Conservation (phyloP, 2,888 invertebrate species). For the Eumerus sabulonum region DNA sequence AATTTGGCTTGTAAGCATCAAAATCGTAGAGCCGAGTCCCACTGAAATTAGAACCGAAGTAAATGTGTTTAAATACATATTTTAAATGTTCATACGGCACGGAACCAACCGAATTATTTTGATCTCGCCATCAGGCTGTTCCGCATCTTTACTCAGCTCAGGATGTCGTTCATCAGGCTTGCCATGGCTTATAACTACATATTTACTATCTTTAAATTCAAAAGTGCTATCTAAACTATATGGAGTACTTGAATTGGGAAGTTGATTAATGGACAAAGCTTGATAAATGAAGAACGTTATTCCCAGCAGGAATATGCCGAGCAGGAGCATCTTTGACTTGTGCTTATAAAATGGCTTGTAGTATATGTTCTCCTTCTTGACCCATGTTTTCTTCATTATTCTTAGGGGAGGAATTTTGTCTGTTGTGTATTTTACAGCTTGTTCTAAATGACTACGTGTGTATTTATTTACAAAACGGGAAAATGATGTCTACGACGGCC, state of each 20-base stretch:
- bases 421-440: conserved; percentile 4
- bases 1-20: conserved; percentile 79
- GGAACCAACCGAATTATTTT: conserved; percentile 75
- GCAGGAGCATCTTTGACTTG: conserved; percentile 78
- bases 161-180: conserved; percentile 47
- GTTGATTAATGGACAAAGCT: conserved; percentile 78
- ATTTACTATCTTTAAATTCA: conserved; percentile 68
- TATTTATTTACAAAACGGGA: conserved; percentile 56
- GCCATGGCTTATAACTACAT: conserved; percentile 56
- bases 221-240: conserved; percentile 73
- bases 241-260: conserved; percentile 76
- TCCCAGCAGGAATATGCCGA: conserved; percentile 77
- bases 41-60: conserved; percentile 69
- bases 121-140: conserved; percentile 70
- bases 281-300: conserved; percentile 77
- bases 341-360: conserved; percentile 79
- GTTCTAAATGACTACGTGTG: conserved; percentile 45
- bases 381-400: conserved; percentile 78
- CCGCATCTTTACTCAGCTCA: conserved; percentile 29
- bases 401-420: not conserved
- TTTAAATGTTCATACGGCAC: not conserved
- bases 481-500: not conserved
- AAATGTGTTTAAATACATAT: conserved; percentile 5
- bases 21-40: conserved; percentile 79
- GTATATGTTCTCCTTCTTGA: conserved; percentile 78